Percentiles rank a stretch among this genome's conserved stretches.
phyloP scores from a whole-genome alignment of 1,140 invertebrate genomes.

The Philotrypesis tridentata region DNA sequence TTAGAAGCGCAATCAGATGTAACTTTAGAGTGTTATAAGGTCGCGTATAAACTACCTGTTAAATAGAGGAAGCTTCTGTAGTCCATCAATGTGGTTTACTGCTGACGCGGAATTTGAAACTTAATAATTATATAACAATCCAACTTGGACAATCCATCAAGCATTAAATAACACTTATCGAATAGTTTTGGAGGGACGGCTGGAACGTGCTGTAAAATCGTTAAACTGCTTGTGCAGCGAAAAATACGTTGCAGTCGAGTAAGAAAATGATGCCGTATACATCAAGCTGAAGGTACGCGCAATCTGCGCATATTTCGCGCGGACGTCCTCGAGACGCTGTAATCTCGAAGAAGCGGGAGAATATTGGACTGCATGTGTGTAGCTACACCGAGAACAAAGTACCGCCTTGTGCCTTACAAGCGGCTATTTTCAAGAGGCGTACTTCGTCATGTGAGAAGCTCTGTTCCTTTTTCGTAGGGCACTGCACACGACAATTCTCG shows the following conservation, averaged over 20 bases:
- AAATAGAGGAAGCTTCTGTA: not conserved
- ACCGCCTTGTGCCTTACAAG: not conserved
- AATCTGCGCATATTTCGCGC: not conserved
- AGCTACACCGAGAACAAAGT: not conserved
- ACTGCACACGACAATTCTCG: not conserved
- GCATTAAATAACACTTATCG: too few relatives aligned
- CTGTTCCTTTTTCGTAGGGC: not conserved
- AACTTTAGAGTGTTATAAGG: constrained; percentile 1
- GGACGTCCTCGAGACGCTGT: not conserved
- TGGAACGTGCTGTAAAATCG: not conserved
- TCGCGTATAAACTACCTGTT: not conserved
- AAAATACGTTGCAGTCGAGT: not conserved
- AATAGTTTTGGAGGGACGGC: too few relatives aligned
- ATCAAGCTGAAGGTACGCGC: not conserved
- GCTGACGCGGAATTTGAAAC: not conserved
- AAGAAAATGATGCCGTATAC: not conserved
- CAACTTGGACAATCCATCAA: not conserved
- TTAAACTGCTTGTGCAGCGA: not conserved
- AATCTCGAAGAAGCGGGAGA: not conserved
- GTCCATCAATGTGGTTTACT: too few relatives aligned
- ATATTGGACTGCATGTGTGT: not conserved
- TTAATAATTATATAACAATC: not conserved
- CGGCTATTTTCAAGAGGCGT: not conserved
- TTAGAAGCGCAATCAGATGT: constrained; percentile 3
- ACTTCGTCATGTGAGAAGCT: not conserved